Evolutionary conservation across 2,113 vertebrate species (phyloP).

Genomic region (Plecotus auritus): DNA sequence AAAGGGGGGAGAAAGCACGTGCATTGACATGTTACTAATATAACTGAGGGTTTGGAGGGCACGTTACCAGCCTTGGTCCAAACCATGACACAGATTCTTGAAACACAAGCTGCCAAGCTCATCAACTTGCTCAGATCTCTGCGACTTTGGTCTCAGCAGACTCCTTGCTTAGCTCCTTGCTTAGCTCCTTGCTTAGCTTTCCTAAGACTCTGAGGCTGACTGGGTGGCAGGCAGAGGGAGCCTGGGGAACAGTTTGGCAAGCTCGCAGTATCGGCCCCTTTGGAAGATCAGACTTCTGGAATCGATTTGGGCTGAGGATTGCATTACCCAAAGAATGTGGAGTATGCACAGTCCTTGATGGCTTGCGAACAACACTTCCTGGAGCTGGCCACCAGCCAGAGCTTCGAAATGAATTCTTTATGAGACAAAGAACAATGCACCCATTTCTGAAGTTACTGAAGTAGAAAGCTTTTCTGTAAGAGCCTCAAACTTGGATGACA

Average conservation of each 20-base stretch:
- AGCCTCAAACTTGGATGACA: constrained; percentile 35
- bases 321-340: constrained; percentile 82
- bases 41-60: constrained; percentile 74
- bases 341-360: constrained; percentile 77
- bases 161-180: constrained; percentile 25
- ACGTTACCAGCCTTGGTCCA: constrained; percentile 75
- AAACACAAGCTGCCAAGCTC: constrained; percentile 54
- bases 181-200: constrained; percentile 47
- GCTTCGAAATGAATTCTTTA: constrained; percentile 74
- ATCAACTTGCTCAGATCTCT: constrained; percentile 61
- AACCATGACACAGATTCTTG: constrained; percentile 78
- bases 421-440: constrained; percentile 69
- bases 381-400: constrained; percentile 78
- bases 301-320: constrained; percentile 83
- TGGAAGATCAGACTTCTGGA: constrained; percentile 80
- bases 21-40: constrained; percentile 83
- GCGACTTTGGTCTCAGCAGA: constrained; percentile 59
- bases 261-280: constrained; percentile 17
- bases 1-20: constrained; percentile 40
- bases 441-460: constrained; percentile 66
- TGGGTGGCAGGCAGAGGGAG: neutral
- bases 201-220: constrained; percentile 38
- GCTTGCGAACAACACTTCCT: constrained; percentile 75
- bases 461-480: constrained; percentile 69
- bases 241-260: neutral